Base-by-base conservation (phyloP, 2,797 vertebrate species). In the Clarias pachynema region DNA sequence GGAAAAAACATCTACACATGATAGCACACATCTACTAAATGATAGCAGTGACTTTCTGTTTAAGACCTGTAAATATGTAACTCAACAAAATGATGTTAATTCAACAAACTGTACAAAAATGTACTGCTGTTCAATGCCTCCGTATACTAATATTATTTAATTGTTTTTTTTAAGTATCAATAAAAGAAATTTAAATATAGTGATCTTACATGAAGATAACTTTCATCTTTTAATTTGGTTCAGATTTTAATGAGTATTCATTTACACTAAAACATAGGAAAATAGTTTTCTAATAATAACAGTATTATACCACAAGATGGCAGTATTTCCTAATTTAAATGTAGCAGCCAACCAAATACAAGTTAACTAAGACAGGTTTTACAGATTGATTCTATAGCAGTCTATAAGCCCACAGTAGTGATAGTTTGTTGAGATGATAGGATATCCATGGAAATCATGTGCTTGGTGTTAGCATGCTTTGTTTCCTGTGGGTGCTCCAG, bases 261-360 rank as follows among this genome's bases (percentile, higher is more conserved):
- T 56, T 26, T 74, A 29, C 73, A 75, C n/a, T 62, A 53, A 53
- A 53, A 53, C 49, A 53, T 6, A 69, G 56, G 53, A 56, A 56
- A 2, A 57, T 57, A 10, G 29, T 59, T 34, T 26, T 57, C 44
- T 12, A 34, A n/a, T 79, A 84, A 80, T 60, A 74, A 31, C n/a
- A 22, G 22, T 31, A 66, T 24, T 80, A 15, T 8, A 31, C 79
- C 88, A 83, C 69, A 59, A 88, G 85, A 40, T 72, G 86, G 85
- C 85, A 73, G 80, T 69, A 84, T 75, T 59, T 59, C 29, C 59
- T 77, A 62, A 29, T 78, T 9, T 40, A 14, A 69, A 56, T 57
- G 3, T 69, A 77, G 57, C 15, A 80, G 75, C 63, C 24, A 37
- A 68, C 56, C 18, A 59, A 26, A 73, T 26, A 24, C 69, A 70